Evolutionary conservation across 2,888 invertebrate species (phyloP).

Genomic region (Linnaemya tessellans): DNA sequence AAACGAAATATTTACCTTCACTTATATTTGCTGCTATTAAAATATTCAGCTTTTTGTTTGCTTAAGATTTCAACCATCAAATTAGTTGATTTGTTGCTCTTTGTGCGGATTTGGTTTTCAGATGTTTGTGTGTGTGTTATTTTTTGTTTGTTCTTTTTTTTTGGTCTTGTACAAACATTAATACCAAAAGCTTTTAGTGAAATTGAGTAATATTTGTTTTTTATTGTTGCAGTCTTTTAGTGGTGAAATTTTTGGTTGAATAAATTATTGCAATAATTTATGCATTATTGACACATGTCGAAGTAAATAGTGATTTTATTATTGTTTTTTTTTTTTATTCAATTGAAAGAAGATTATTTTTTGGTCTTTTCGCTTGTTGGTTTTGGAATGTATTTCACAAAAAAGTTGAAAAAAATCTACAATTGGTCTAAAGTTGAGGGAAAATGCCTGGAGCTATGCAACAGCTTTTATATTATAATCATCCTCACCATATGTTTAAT

Average conservation of each 20-base stretch:
- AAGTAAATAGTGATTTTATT: constrained; percentile 48
- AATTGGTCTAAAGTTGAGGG: background rate
- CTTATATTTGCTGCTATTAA: constrained; percentile 1
- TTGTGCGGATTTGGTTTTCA: constrained; percentile 49
- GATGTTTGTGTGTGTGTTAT: background rate
- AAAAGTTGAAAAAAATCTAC: background rate
- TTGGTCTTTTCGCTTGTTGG: background rate
- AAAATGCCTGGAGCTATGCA: background rate
- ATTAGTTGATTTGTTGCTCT: constrained; percentile 71
- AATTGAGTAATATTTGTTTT: constrained; percentile 63
- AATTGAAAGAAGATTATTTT: constrained; percentile 32
- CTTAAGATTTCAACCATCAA: constrained; percentile 65
- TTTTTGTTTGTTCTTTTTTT: too few species aligned
- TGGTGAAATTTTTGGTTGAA: constrained; percentile 57
- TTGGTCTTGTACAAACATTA: constrained; percentile 46
- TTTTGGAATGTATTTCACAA: background rate
- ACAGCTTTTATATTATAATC: background rate
- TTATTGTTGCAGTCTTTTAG: constrained; percentile 21
- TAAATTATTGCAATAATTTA: constrained; percentile 70
- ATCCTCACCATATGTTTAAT: background rate
- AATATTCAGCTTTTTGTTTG: constrained; percentile 41
- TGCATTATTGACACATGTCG: constrained; percentile 69
- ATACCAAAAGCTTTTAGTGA: constrained; percentile 68
- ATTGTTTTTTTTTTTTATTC: constrained; percentile 57
- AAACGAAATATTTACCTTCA: constrained; percentile 6